phyloP scores from a whole-genome alignment of 2,888 invertebrate species.

The Phrixothrix hirtus region DNA sequence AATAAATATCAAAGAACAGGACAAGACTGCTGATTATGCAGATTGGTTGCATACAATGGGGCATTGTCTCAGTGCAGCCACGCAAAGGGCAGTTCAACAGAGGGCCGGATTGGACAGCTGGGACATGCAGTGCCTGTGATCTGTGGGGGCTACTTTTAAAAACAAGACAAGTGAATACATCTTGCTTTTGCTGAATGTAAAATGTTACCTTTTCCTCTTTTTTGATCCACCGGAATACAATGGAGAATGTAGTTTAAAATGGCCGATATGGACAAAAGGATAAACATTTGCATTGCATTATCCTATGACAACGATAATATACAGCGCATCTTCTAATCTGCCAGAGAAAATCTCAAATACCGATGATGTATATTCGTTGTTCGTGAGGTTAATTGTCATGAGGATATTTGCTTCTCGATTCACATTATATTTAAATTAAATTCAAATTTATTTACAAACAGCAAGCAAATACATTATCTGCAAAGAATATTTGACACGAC shows the following conservation, averaged over 20 bases:
- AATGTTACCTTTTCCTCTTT: slow-evolving; percentile 29
- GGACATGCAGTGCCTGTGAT: slow-evolving; percentile 33
- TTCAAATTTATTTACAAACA: too few species aligned
- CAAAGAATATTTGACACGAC: too few species aligned
- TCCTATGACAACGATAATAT: neutral
- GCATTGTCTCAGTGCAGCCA: slow-evolving; percentile 38
- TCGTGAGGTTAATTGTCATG: too few species aligned
- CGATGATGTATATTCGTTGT: neutral
- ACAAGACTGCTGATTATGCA: slow-evolving; percentile 41
- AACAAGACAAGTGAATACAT: slow-evolving; percentile 38
- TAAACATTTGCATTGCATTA: slow-evolving; percentile 4
- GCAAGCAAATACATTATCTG: too few species aligned
- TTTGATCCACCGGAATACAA: slow-evolving; percentile 32
- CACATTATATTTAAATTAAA: too few species aligned
- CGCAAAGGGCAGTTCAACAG: slow-evolving; percentile 30
- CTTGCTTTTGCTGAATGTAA: slow-evolving; percentile 36
- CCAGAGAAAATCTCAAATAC: neutral
- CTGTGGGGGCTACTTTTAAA: slow-evolving; percentile 36
- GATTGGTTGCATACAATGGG: slow-evolving; percentile 41
- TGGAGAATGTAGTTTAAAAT: slow-evolving; percentile 29
- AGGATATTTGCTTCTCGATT: too few species aligned
- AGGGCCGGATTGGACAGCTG: slow-evolving; percentile 31
- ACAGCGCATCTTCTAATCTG: neutral
- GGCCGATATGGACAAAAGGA: slow-evolving; percentile 13
- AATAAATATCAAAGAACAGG: slow-evolving; percentile 34